Percentiles rank a stretch among this genome's conserved stretches.
Conservation (phyloP, 2,113 vertebrate species). For the Oceanodroma tethys region DNA sequence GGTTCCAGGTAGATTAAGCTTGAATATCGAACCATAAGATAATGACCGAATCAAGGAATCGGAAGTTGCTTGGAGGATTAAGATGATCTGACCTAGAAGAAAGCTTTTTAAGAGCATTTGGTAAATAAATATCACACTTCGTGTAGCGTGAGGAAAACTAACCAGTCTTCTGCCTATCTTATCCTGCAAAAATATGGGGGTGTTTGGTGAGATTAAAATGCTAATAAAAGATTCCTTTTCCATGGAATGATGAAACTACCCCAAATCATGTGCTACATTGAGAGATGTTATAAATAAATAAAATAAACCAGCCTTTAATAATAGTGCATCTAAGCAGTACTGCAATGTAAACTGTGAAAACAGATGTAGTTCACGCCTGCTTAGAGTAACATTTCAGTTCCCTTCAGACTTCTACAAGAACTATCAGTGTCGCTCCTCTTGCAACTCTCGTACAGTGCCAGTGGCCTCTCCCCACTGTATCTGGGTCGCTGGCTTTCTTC, state of each 20-base stretch:
- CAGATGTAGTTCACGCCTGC: rapidly evolving
- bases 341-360: neutral
- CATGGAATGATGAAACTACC: neutral
- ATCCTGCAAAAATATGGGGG: neutral
- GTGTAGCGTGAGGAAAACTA: neutral
- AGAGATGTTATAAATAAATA: neutral
- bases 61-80: neutral
- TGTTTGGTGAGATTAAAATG: neutral
- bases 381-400: neutral
- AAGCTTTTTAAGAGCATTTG: neutral
- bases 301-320: neutral
- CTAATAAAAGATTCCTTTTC: neutral
- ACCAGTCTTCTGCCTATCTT: neutral
- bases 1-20: neutral
- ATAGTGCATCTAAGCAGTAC: neutral
- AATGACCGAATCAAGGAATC: neutral
- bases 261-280: neutral
- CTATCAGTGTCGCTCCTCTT: neutral
- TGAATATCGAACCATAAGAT: neutral
- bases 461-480: rapidly evolving
- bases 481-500: neutral
- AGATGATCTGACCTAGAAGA: neutral
- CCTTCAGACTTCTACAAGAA: neutral
- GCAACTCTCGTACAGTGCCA: neutral
- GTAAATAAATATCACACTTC: neutral